Conservation (phyloP, 1,140 invertebrate genomes). For the Caenorhabditis brenneri region DNA sequence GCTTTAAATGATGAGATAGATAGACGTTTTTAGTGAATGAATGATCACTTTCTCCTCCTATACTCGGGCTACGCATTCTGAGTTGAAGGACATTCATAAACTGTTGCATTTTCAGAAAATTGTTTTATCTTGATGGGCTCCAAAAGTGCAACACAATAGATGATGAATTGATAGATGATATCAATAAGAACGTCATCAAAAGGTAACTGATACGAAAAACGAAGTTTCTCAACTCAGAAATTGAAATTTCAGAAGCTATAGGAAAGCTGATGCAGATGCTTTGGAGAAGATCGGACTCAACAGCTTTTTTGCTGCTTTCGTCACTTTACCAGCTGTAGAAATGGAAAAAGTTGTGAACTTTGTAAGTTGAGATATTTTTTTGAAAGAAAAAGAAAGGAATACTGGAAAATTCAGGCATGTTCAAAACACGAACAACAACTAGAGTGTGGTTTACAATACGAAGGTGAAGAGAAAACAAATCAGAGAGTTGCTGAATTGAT, state of each 20-base stretch:
- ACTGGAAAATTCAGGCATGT: conserved; percentile 3
- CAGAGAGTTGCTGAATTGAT: conserved; percentile 54
- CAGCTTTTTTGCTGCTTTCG: conserved; percentile 49
- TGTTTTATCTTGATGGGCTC: conserved; percentile 52
- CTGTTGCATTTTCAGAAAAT: conserved; percentile 40
- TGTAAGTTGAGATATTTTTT: conserved; percentile 6
- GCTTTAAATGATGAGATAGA: too few species aligned
- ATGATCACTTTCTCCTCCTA: background rate
- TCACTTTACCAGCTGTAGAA: conserved; percentile 46
- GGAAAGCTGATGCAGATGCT: conserved; percentile 28
- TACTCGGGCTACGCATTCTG: background rate
- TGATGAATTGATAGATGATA: conserved; percentile 21
- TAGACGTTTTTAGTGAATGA: background rate
- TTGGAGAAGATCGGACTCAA: conserved; percentile 51
- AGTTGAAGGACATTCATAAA: background rate
- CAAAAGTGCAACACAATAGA: conserved; percentile 53
- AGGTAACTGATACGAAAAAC: background rate
- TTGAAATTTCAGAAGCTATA: background rate
- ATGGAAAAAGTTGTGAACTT: conserved; percentile 52
- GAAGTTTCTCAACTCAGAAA: too few species aligned
- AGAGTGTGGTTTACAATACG: conserved; percentile 52
- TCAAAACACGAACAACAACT: conserved; percentile 58
- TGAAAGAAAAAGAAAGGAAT: background rate
- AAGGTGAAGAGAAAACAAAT: conserved; percentile 53
- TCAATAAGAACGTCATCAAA: conserved; percentile 22